Base-by-base conservation (phyloP, 2,113 vertebrate genomes). In the Balaeniceps rex region DNA sequence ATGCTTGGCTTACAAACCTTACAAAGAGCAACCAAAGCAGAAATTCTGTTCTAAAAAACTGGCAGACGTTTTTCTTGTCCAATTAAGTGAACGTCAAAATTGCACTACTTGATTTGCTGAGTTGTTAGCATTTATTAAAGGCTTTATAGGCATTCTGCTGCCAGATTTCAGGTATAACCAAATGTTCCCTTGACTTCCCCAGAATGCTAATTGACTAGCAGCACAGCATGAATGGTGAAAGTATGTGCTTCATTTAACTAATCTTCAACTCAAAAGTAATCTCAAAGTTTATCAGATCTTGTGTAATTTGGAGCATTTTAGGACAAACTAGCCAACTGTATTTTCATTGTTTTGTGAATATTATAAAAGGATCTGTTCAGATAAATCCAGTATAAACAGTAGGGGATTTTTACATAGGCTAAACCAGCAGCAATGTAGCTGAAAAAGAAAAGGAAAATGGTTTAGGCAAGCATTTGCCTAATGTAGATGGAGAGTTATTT, bases 141-240 rank as follows among this genome's bases (percentile, higher is more conserved):
- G 72, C 46, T 90, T 76, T 93, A 95, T n/a, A 88, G 94, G 92
- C 95, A 93, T 44, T 57, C 89, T 93, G 85, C 75, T 96, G 93
- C 96, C 89, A 95, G 54, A 96, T 95, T 96, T 96, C 97, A 98
- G 94, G 97, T 97, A 96, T 94, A 93, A 96, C 87, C 94, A 70
- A 93, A 92, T 83, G 78, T 93, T 90, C 90, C 80, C 65, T 90
- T 78, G 88, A 95, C 84, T 86, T 93, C 86, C 87, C 74, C 94
- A 88, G 95, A 96, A 95, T 61, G 83, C 85, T 94, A 88, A 97
- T 61, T 70, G 69, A 76, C 51, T 46, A 82, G 92, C 79, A 93
- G 94, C 68, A 78, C 78, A 92, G 88, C 93, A 70, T 78, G 83
- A 94, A 61, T 69, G 54, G 31, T 83, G 33, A 47, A 97, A 83